Conservation (phyloP, 2,797 vertebrate species). For the Liasis olivaceus region DNA sequence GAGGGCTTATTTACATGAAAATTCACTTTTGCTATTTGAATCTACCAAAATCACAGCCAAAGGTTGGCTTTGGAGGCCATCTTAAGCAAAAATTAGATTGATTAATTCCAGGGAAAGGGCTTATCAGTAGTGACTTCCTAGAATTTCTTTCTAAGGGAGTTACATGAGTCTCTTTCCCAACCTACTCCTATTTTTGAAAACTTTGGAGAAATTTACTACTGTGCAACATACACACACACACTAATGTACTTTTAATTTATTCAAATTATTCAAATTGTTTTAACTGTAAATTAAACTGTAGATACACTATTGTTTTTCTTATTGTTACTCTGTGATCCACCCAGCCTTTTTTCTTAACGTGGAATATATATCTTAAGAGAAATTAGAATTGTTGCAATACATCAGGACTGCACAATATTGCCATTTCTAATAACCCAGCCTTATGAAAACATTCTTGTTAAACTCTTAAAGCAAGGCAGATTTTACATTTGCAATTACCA, state of each 20-base stretch:
- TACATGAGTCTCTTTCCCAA: neutral
- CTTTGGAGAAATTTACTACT: neutral
- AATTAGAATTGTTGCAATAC: neutral
- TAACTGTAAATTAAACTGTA: neutral
- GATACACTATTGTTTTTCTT: neutral
- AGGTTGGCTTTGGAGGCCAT: neutral
- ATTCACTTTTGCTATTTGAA: neutral
- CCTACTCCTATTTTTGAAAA: neutral
- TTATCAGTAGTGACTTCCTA: neutral
- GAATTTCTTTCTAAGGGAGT: neutral
- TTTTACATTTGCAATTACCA: neutral
- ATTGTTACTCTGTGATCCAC: neutral
- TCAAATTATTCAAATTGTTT: neutral
- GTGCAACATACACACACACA: neutral
- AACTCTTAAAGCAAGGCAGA: rapidly evolving
- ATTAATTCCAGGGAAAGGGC: neutral
- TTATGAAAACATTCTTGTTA: neutral
- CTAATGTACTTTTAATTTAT: neutral
- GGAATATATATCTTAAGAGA: neutral
- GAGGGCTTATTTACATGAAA: neutral
- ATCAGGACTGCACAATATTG: neutral
- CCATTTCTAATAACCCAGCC: neutral
- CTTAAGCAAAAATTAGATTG: neutral
- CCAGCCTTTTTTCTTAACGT: neutral
- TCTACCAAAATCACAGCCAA: neutral